These are phyloP conservation scores for Xanthia icteritia DNA, from an alignment of 2,888 invertebrate species.

Conservation along the genomic window DNA sequence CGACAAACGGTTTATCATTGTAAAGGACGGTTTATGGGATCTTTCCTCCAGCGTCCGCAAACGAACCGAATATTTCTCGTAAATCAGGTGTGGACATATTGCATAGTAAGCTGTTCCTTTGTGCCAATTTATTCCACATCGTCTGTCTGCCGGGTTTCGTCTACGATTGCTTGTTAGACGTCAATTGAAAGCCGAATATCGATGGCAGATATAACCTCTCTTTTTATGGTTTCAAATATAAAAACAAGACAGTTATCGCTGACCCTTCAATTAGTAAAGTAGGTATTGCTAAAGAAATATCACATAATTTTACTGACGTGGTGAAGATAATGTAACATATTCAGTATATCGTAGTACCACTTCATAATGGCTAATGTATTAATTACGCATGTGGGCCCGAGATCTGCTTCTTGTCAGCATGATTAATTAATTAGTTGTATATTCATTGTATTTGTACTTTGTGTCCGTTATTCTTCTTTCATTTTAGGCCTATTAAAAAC, in stretches of 20 bases:
- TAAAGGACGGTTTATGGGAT: slow-evolving; percentile 1
- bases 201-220: neutral
- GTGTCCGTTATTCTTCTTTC: neutral
- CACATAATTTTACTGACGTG: neutral
- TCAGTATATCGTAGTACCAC: too few species aligned
- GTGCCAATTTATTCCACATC: slow-evolving; percentile 24
- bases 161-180: slow-evolving; percentile 32
- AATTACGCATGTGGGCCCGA: neutral
- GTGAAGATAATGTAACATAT: neutral
- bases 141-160: neutral
- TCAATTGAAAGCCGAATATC: slow-evolving; percentile 19
- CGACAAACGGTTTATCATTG: slow-evolving; percentile 33
- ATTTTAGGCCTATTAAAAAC: neutral
- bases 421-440: neutral
- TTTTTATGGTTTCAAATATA: slow-evolving; percentile 1
- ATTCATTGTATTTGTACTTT: neutral
- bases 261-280: slow-evolving; percentile 3
- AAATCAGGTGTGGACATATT: slow-evolving; percentile 45
- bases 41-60: neutral
- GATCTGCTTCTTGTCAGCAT: slow-evolving; percentile 19
- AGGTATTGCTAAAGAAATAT: neutral
- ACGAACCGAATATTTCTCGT: slow-evolving; percentile 37
- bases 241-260: neutral
- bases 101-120: slow-evolving; percentile 32
- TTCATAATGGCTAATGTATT: slow-evolving; percentile 3